These are phyloP conservation scores for Cassiopea andromeda DNA, from an alignment of 30 jellyfish, hydroid and myxozoan genomes.

Conservation along the genomic window DNA sequence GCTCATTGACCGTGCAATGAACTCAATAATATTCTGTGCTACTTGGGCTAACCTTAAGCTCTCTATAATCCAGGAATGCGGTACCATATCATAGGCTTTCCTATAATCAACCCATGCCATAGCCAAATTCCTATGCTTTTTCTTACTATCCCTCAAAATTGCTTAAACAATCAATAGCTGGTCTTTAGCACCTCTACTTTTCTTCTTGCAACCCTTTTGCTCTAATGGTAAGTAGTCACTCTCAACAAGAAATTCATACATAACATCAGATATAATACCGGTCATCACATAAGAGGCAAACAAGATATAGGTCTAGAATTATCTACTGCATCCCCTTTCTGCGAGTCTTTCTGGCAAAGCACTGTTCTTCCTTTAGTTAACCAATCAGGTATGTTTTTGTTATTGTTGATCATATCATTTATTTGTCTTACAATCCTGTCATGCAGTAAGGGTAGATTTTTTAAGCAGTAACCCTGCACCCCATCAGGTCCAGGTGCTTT, in stretches of 20 bases:
- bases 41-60: constrained; percentile 1
- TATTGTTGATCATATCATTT: background rate
- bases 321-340: constrained; percentile 14
- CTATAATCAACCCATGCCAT: constrained; percentile 40
- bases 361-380: constrained; percentile 46
- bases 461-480: constrained; percentile 32
- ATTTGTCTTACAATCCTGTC: constrained; percentile 9
- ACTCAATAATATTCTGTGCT: background rate
- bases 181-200: constrained; percentile 23
- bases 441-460: constrained; percentile 6
- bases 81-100: constrained; percentile 32
- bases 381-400: background rate
- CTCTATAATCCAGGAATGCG: constrained; percentile 17
- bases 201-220: constrained; percentile 30
- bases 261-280: constrained; percentile 4
- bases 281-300: constrained; percentile 27
- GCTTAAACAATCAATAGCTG: constrained; percentile 23
- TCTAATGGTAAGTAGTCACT: constrained; percentile 7
- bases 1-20: background rate
- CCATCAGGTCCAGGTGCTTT: constrained; percentile 55
- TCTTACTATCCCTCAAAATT: constrained; percentile 8
- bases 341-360: constrained; percentile 32
- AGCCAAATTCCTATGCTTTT: constrained; percentile 1
- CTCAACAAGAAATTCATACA: constrained; percentile 6
- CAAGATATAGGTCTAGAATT: constrained; percentile 44